A percentile compares a stretch with the other conserved stretches of the same genome.
Conservation (phyloP, 2,797 vertebrate species). For the Chloroceryle inda region DNA sequence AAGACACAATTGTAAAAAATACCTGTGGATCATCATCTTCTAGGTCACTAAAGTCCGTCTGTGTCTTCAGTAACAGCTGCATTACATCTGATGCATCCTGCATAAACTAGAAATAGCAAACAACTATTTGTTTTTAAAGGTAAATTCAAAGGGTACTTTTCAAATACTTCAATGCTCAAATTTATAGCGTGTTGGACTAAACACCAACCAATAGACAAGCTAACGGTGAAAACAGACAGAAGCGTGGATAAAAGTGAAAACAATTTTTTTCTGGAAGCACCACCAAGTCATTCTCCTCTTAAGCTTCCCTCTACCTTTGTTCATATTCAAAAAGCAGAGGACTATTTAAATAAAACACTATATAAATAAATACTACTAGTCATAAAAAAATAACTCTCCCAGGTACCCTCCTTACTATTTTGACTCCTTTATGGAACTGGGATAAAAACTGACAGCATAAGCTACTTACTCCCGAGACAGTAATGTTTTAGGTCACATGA, state of each 20-base stretch:
- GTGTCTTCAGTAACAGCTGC: slow-evolving; percentile 96
- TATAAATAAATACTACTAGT: not conserved
- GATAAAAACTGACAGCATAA: not conserved
- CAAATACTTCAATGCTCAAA: not conserved
- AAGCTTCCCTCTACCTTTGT: not conserved
- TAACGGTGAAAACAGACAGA: not conserved
- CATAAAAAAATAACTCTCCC: not conserved
- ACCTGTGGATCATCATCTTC: slow-evolving; percentile 99
- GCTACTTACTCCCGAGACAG: not conserved
- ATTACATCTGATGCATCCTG: slow-evolving; percentile 98
- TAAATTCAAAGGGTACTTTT: not conserved
- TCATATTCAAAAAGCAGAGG: not conserved
- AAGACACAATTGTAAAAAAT: not conserved
- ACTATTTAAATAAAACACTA: not conserved
- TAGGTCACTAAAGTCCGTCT: slow-evolving; percentile 96
- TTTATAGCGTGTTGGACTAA: not conserved
- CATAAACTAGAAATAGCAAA: slow-evolving; percentile 89
- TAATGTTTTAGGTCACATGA: not conserved
- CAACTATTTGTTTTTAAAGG: not conserved
- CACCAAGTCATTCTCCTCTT: not conserved
- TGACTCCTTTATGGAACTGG: not conserved
- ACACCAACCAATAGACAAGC: not conserved
- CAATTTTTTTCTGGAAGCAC: not conserved
- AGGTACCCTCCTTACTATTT: not conserved
- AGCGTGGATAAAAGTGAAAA: not conserved